phyloP scores from a whole-genome alignment of 2,797 vertebrate genomes.

The Loris lydekkerianus region DNA sequence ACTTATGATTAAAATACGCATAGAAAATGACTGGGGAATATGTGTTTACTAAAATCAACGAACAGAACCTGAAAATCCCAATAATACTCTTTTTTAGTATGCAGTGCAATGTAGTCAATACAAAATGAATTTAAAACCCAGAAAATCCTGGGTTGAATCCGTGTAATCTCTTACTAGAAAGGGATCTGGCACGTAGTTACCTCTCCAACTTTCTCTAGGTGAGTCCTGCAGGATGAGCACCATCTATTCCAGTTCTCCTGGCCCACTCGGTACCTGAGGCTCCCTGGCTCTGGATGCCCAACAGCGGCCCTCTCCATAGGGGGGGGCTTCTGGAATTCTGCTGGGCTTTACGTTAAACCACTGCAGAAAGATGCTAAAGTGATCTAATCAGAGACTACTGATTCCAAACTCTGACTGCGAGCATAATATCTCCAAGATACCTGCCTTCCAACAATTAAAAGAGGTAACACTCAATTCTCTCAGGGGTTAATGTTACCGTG shows the following conservation, averaged over 20 bases:
- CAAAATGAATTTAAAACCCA: slow-evolving; percentile 51
- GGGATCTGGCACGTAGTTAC: neutral
- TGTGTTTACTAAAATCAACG: neutral
- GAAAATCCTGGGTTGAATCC: slow-evolving; percentile 13
- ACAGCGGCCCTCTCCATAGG: neutral
- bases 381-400: neutral
- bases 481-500: neutral
- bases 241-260: neutral
- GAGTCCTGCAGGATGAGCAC: neutral
- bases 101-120: neutral
- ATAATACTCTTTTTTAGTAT: neutral
- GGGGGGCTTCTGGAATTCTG: neutral
- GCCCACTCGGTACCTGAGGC: neutral
- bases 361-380: neutral
- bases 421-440: neutral
- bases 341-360: slow-evolving; percentile 4
- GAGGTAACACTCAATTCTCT: neutral
- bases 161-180: neutral
- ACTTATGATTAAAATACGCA: slow-evolving; percentile 40
- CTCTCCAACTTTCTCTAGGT: neutral
- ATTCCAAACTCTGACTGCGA: neutral
- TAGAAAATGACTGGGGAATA: slow-evolving; percentile 36
- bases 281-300: neutral
- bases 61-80: slow-evolving; percentile 44
- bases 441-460: slow-evolving; percentile 3